Conservation (phyloP, 2,113 vertebrate species). For the Bos indicus region DNA sequence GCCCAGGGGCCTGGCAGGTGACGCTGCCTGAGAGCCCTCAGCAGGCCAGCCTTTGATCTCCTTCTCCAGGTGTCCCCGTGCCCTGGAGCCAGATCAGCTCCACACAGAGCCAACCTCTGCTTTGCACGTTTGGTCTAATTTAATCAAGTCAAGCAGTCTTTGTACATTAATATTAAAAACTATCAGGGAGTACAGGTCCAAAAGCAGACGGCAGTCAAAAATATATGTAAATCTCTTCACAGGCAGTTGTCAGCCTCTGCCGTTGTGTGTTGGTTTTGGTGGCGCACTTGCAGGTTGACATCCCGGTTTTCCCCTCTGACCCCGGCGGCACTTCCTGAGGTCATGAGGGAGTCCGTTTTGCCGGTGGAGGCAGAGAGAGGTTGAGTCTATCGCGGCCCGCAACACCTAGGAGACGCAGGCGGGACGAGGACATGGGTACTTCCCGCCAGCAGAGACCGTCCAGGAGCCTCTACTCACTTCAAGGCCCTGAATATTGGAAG, state of each 20-base stretch:
- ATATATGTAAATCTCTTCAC: background rate
- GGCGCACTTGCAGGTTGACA: background rate
- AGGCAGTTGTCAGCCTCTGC: background rate
- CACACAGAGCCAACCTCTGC: background rate
- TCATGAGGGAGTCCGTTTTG: background rate
- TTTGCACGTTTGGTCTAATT: background rate
- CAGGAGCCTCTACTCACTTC: background rate
- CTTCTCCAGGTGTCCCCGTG: background rate
- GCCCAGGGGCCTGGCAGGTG: background rate
- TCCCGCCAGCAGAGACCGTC: background rate
- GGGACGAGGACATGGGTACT: background rate
- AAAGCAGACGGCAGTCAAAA: background rate
- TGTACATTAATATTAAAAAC: slow-evolving; percentile 13
- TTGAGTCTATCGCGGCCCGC: background rate
- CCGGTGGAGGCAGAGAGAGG: background rate
- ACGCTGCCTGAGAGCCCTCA: background rate
- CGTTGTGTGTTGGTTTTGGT: background rate
- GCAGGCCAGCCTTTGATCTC: background rate
- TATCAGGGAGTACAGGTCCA: background rate
- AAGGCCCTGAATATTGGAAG: background rate
- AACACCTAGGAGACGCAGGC: background rate
- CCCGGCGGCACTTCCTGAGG: background rate
- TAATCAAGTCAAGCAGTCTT: background rate
- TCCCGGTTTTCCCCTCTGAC: background rate
- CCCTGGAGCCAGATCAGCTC: background rate